Evolutionary conservation across 2,797 vertebrate species (phyloP).

Genomic region (Darevskia nairensis): DNA sequence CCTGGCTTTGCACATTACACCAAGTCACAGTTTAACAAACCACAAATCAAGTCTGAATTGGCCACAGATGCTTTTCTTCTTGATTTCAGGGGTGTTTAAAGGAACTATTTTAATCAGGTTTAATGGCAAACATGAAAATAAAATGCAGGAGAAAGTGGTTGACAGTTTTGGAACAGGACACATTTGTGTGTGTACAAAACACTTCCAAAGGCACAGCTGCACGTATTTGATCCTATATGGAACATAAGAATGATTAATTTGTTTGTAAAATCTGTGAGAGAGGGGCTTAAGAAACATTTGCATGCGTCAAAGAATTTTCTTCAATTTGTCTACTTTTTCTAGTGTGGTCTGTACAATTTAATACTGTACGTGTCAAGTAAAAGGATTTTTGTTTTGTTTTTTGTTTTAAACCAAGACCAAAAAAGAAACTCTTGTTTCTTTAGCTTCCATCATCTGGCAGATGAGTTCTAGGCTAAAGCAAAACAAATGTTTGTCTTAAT

Average conservation of each 20-base stretch:
- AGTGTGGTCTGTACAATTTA: neutral
- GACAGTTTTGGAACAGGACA: neutral
- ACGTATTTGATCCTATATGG: neutral
- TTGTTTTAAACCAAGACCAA: constrained; percentile 24
- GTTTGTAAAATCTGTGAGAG: neutral
- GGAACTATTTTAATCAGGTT: neutral
- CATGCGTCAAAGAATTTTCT: neutral
- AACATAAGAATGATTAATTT: neutral
- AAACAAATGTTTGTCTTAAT: constrained; percentile 39
- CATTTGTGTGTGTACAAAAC: neutral
- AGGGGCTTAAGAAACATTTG: neutral
- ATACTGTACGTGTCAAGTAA: neutral
- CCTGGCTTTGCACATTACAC: too few relatives aligned
- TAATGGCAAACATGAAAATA: neutral
- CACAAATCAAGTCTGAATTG: neutral
- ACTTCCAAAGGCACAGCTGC: neutral
- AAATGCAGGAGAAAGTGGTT: neutral
- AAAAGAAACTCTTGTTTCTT: neutral
- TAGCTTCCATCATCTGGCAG: neutral
- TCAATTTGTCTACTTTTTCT: constrained; percentile 25
- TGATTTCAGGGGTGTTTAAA: neutral
- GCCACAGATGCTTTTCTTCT: neutral
- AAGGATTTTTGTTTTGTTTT: neutral
- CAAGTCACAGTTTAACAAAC: too few relatives aligned
- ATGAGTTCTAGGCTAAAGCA: constrained; percentile 29